Evolutionary conservation across 2,888 invertebrate genomes (phyloP).

Genomic region (Cantharis rustica): DNA sequence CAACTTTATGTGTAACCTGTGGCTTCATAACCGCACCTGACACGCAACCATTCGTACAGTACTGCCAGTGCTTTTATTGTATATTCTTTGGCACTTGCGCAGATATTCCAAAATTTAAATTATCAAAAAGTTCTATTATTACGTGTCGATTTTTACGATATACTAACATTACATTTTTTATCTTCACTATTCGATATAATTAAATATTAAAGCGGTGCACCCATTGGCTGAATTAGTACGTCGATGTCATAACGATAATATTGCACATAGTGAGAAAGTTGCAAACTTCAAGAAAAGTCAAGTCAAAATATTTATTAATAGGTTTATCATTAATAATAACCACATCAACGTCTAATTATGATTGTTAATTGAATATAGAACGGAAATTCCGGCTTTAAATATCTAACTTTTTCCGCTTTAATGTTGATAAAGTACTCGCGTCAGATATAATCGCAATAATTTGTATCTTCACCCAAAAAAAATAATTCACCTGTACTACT

Average conservation of each 20-base stretch:
- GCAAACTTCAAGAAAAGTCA: neutral
- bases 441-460: no score
- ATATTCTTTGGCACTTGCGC: constrained; percentile 22
- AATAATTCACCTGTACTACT: no score
- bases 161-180: neutral
- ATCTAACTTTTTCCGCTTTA: neutral
- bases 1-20: constrained; percentile 20
- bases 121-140: neutral
- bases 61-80: constrained; percentile 33
- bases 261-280: no score
- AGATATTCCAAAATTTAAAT: neutral
- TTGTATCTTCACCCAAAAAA: no score
- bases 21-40: constrained; percentile 26
- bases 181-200: neutral
- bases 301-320: neutral
- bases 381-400: neutral
- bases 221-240: neutral
- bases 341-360: neutral
- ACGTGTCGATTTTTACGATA: neutral
- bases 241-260: neutral
- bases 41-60: constrained; percentile 36
- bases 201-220: neutral
- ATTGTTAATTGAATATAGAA: neutral
- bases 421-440: neutral
- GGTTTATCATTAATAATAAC: neutral